Evolutionary conservation across 2,797 vertebrate species (phyloP).

Genomic region (Numenius phaeopus): DNA sequence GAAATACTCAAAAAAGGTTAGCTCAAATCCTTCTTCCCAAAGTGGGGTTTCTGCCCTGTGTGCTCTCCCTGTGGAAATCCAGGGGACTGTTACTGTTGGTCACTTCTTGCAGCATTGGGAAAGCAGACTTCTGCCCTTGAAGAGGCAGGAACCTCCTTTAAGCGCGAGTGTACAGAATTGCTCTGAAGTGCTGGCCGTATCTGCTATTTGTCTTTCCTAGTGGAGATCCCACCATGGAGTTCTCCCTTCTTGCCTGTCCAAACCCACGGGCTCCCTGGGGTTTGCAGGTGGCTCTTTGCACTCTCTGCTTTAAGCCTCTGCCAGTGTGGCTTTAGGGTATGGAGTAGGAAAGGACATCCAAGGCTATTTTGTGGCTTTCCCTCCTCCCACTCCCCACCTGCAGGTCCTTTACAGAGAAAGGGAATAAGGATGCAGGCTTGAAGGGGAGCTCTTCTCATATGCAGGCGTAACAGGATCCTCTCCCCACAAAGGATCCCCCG

Average conservation of each 20-base stretch:
- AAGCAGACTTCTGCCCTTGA: not conserved
- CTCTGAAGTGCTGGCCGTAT: not conserved
- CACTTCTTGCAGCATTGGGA: not conserved
- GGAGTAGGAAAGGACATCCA: not conserved
- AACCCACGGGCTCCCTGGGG: not conserved
- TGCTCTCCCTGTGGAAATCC: not conserved
- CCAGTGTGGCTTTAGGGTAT: not conserved
- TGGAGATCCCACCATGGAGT: not conserved
- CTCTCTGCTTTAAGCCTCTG: not conserved
- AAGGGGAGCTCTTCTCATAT: conserved; percentile 14
- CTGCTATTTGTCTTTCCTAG: not conserved
- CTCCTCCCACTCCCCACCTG: conserved; percentile 39
- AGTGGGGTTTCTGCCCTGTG: not conserved
- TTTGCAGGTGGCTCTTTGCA: conserved; percentile 21
- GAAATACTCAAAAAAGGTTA: not conserved
- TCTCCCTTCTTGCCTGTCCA: not conserved
- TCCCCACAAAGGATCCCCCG: conserved; percentile 24
- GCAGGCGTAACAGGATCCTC: conserved; percentile 29
- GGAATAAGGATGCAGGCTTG: not conserved
- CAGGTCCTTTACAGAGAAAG: not conserved
- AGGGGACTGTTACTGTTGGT: not conserved
- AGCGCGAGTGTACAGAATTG: fast-evolving
- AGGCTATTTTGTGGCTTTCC: not conserved
- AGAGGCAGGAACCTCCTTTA: not conserved
- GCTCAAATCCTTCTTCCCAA: not conserved